Evolutionary conservation across 2,113 vertebrate species (phyloP).

Genomic region (Columba livia): DNA sequence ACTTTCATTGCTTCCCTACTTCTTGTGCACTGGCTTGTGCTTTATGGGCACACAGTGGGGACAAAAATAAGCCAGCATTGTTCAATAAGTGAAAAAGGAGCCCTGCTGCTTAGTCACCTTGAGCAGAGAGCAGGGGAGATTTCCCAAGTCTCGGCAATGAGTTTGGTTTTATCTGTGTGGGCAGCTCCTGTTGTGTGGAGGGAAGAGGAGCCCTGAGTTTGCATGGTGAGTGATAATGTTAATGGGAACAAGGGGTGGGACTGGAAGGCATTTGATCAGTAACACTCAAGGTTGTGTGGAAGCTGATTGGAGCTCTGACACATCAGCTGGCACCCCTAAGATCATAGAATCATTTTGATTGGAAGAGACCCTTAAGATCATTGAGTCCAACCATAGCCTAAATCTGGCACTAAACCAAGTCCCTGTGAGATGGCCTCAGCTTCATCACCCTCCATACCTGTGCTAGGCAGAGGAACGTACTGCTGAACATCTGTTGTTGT

Average conservation of each 20-base stretch:
- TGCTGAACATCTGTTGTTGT: fast-evolving
- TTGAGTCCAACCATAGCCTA: too few species aligned
- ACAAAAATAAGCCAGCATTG: fast-evolving
- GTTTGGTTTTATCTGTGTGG: background rate
- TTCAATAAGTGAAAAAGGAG: background rate
- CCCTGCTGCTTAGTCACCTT: background rate
- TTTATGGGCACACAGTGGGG: fast-evolving
- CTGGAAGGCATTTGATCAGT: background rate
- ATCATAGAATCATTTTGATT: too few species aligned
- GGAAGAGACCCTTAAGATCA: too few species aligned
- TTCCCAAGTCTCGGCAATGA: background rate
- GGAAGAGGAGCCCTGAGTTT: background rate
- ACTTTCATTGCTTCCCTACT: background rate
- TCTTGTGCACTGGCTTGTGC: background rate
- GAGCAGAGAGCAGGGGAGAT: background rate
- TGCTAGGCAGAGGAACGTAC: fast-evolving
- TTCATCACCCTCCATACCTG: fast-evolving
- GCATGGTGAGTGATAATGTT: background rate
- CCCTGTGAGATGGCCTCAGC: background rate
- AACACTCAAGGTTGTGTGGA: background rate
- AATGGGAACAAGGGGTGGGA: background rate
- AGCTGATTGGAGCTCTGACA: background rate
- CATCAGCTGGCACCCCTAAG: fast-evolving
- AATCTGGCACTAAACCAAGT: too few species aligned
- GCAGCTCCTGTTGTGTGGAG: background rate